These are phyloP conservation scores for Scleropages formosus DNA, from an alignment of 2,797 vertebrate species.

Conservation along the genomic window DNA sequence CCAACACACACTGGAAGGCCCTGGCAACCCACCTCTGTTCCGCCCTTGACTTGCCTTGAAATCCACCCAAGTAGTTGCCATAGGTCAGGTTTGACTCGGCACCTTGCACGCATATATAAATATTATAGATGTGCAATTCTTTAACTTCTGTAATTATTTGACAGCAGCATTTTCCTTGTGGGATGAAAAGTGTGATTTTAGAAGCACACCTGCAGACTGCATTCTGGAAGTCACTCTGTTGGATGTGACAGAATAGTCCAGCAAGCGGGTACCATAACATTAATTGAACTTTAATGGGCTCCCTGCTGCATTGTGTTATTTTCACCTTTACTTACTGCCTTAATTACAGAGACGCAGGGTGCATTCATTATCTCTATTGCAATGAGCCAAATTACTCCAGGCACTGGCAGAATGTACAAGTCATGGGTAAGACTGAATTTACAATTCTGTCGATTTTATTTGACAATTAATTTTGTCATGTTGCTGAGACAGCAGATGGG, in stretches of 20 bases:
- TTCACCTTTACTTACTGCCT: constrained; percentile 32
- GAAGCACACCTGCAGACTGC: constrained; percentile 22
- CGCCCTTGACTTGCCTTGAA: no score
- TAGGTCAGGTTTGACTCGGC: no score
- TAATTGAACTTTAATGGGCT: constrained; percentile 30
- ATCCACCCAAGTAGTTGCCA: no score
- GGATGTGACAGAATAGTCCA: background rate
- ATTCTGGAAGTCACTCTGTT: background rate
- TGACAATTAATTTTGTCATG: constrained; percentile 29
- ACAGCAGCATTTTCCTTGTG: background rate
- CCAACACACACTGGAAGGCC: no score
- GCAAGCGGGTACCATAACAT: background rate
- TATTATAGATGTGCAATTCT: no score
- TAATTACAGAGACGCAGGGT: constrained; percentile 28
- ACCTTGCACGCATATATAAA: no score
- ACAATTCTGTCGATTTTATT: constrained; percentile 29
- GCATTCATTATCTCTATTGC: constrained; percentile 27
- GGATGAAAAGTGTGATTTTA: background rate
- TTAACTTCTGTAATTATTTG: no score
- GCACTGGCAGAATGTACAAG: constrained; percentile 9
- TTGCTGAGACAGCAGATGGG: constrained; percentile 1
- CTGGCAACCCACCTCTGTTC: no score
- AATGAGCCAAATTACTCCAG: constrained; percentile 15
- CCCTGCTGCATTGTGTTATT: constrained; percentile 28
- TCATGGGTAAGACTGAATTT: constrained; percentile 29